Base-by-base conservation (phyloP, 2,888 invertebrate genomes). In the Cataglyphis albicans region DNA sequence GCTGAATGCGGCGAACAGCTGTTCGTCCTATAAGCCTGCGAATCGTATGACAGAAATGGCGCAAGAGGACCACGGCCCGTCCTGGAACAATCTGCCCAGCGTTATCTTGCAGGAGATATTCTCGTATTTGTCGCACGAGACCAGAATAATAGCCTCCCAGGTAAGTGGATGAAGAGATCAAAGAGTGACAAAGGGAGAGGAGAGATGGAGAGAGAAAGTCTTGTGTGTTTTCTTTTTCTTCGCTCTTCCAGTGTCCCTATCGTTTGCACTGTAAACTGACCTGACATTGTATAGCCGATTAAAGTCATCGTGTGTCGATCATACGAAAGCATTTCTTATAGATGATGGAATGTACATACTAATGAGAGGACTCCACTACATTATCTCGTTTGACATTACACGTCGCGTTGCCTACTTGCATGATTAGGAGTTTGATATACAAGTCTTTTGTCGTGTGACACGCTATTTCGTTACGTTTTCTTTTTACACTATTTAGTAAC, bases 71-170 rank as follows among this genome's bases (percentile, higher is more conserved):
- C 86, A 85, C 44, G 72, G 72, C 57, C 91, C 92, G 68, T 92
- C 90, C 89, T 95, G 95, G 95, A 94, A 94, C 86, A 94, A 92
- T 88, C 90, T 95, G 83, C 95, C 95, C 68, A 95, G 94, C 89
- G 94, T 95, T 73, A 95, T 95, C 84, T 92, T 95, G 82, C 93
- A 95, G 81, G 95, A 95, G 90, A 92, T 95, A 84, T 95, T 95
- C 90, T 94, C 94, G 21, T 95, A 95, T 88, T 91, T 95, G 75
- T 90, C 94, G 3, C 92, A 91, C 80, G 89, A 92, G 68, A 92
- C 91, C 87, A 91, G 94, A 81, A 91, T 94, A 81, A 91, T 84
- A 89, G 94, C 94, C 32, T 94, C 94, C 7, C 94, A 93, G 92
- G 94, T 94, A 90, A 52, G 48, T 52, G 7, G n/a, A 52, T 52